These are phyloP conservation scores for Geococcyx californianus DNA, from an alignment of 2,113 vertebrate species.

Conservation along the genomic window DNA sequence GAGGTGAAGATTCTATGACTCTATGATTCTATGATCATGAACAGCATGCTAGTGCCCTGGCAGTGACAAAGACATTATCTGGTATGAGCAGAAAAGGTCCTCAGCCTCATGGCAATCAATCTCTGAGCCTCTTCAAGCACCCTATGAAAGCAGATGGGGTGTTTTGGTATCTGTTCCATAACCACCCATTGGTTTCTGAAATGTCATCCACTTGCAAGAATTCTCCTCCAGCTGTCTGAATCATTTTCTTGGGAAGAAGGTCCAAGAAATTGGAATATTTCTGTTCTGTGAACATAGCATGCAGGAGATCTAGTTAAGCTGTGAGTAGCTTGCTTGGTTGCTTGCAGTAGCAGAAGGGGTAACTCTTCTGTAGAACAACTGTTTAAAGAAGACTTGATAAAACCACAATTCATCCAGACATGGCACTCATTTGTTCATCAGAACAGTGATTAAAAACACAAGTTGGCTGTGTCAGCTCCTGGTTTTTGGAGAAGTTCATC, in stretches of 20 bases:
- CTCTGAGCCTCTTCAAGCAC: background rate
- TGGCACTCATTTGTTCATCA: background rate
- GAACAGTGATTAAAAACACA: slow-evolving; percentile 10
- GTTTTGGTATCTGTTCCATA: background rate
- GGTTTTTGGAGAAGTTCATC: background rate
- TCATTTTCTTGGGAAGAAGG: background rate
- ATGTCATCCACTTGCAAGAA: background rate
- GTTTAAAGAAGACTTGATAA: background rate
- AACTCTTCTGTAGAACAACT: background rate
- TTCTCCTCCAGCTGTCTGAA: background rate
- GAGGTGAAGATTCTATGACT: too few relatives aligned
- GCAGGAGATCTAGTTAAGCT: background rate
- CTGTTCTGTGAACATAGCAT: background rate
- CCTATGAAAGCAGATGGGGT: background rate
- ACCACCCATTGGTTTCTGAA: background rate
- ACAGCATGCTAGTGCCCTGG: background rate
- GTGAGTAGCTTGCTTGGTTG: background rate
- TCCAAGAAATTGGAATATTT: background rate
- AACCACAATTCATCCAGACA: background rate
- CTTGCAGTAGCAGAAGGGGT: background rate
- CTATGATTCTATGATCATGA: background rate
- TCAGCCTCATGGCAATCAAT: background rate
- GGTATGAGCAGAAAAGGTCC: background rate
- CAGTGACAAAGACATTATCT: background rate
- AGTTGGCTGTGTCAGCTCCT: background rate